Base-by-base conservation (phyloP, 2,113 vertebrate genomes). In the Ptilorrhoa leucosticta region DNA sequence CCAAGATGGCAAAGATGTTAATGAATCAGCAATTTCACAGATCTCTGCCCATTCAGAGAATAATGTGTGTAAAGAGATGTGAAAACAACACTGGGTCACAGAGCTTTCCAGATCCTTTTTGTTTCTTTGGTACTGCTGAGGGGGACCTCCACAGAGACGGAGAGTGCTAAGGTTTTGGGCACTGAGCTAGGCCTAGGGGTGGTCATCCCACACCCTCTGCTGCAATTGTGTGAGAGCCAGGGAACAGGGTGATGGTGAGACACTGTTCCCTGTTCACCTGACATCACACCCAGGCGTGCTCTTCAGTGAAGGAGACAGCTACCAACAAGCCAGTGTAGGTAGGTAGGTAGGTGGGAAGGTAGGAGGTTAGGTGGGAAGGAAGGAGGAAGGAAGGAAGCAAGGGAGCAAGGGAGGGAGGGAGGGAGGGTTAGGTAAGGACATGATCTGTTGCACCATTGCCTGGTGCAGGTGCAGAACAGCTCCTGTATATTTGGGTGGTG, bases 11-110 rank as follows among this genome's bases (percentile, higher is more conserved):
- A 84, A 75, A 64, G 64, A 87, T 87, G 72, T 81, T 95, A 21
- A 75, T 87, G 90, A 92, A 68, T 96, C 80, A 95, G 88, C 96
- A 81, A 35, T 90, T 96, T 80, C 86, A 81, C 60, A 96, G 88
- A 79, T 69, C 56, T 94, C 88, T 96, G 88, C 61, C 61, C 53
- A 33, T 90, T 94, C 48, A 64, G 90, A 69, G 82, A 60, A 64
- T 18, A 60, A 27, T 56, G 48, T 68, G 23, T 81, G 48, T 78
- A 84, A 96, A 89, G 85, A 97, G 78, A 87, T 40, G 26, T 2
- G 13, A 89, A 68, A 78, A 17, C n/a, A 58, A 48, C 64, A 54
- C 63, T 65, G 53, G 57, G 61, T 88, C 73, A 56, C 87, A 88
- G 83, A 85, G 71, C 51, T 80, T 66, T 88, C 53, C 71, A 77